Evolutionary conservation across 2,113 vertebrate species (phyloP).

Genomic region (Saguinus midas): DNA sequence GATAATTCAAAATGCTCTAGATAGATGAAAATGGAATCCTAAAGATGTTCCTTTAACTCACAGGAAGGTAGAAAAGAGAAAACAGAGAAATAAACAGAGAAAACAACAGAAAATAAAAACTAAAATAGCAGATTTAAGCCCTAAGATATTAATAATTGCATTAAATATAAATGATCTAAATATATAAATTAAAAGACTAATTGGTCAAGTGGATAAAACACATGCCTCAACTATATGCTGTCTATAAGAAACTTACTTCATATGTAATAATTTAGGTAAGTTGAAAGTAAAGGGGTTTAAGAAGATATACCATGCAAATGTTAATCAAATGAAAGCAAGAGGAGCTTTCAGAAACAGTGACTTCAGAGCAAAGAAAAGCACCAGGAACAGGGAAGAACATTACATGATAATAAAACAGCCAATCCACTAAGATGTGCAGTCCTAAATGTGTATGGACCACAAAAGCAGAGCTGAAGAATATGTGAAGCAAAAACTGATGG

Average conservation of each 20-base stretch:
- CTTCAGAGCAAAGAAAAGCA: not conserved
- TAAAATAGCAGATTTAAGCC: not conserved
- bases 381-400: not conserved
- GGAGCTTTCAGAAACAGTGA: not conserved
- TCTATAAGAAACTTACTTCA: not conserved
- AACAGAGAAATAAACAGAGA: not conserved
- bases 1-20: not conserved
- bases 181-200: not conserved
- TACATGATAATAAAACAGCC: not conserved
- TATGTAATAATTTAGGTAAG: not conserved
- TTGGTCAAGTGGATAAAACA: not conserved
- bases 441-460: not conserved
- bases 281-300: not conserved
- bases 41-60: not conserved
- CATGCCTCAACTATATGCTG: not conserved
- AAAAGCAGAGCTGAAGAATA: not conserved
- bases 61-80: not conserved
- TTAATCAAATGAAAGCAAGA: not conserved
- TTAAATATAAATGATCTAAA: not conserved
- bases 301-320: not conserved
- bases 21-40: not conserved
- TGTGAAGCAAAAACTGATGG: not conserved
- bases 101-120: not conserved
- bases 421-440: not conserved
- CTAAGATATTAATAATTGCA: not conserved